Evolutionary conservation across 2,797 vertebrate genomes (phyloP).

Genomic region (Eulemur rubriventer): DNA sequence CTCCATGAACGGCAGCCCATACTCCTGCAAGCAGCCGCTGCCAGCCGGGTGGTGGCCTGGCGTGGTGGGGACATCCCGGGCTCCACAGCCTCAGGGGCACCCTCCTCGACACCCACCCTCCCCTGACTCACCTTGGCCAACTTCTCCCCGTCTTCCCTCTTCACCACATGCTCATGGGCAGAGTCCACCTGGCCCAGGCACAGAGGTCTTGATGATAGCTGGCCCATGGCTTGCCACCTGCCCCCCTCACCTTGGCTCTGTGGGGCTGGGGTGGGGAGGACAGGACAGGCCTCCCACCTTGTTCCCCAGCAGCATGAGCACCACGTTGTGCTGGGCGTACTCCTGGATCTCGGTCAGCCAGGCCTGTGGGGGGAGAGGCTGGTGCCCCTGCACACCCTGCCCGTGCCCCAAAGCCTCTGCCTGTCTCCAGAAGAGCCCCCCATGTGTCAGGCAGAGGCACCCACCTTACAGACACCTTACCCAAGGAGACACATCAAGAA

Average conservation of each 20-base stretch:
- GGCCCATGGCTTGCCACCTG: neutral
- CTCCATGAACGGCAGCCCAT: slow-evolving; percentile 96
- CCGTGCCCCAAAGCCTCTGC: neutral
- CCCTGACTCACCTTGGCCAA: slow-evolving; percentile 91
- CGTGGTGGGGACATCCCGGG: neutral
- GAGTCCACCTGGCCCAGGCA: slow-evolving; percentile 90
- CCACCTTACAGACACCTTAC: neutral
- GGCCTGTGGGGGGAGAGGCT: slow-evolving; percentile 84
- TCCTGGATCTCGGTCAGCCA: slow-evolving; percentile 97
- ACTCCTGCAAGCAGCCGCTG: slow-evolving; percentile 88
- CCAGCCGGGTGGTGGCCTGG: neutral
- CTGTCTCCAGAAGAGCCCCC: neutral
- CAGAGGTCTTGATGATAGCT: neutral
- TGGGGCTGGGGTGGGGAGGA: neutral
- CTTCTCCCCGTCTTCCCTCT: slow-evolving; percentile 94
- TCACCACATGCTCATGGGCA: slow-evolving; percentile 93
- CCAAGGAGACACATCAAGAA: neutral
- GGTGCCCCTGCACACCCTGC: neutral
- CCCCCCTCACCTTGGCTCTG: neutral
- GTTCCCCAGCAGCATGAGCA: slow-evolving; percentile 96
- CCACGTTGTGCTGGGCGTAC: slow-evolving; percentile 93
- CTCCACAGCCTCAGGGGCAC: too few relatives aligned
- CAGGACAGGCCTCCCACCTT: slow-evolving; percentile 86
- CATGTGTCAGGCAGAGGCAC: neutral
- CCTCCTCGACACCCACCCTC: neutral